These are phyloP conservation scores for Drosophila biarmipes DNA, from an alignment of 1,140 invertebrate species.

Conservation along the genomic window DNA sequence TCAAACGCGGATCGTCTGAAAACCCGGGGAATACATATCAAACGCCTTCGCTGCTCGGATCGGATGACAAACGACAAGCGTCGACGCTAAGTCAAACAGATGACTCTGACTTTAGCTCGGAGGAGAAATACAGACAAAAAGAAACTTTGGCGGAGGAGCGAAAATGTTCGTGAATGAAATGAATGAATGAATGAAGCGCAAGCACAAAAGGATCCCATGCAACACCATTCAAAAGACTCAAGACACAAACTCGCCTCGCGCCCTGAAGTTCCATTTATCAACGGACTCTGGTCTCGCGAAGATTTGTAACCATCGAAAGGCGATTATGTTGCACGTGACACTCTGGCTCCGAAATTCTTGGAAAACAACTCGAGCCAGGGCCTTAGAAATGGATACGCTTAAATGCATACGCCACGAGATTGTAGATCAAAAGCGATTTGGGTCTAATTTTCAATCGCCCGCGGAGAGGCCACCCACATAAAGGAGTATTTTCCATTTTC, in stretches of 20 bases:
- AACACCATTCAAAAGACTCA: slow-evolving; percentile 36
- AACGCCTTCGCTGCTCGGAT: slow-evolving; percentile 70
- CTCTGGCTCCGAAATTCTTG: slow-evolving; percentile 43
- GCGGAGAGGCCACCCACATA: slow-evolving; percentile 48
- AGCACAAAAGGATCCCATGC: slow-evolving; percentile 57
- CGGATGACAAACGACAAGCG: slow-evolving; percentile 74
- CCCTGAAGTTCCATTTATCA: slow-evolving; percentile 48
- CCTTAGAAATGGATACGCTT: slow-evolving; percentile 35
- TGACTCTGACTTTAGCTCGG: slow-evolving; percentile 35
- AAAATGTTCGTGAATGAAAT: slow-evolving; percentile 66
- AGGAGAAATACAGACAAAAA: slow-evolving; percentile 1
- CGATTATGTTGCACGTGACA: slow-evolving; percentile 79
- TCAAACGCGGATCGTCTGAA: slow-evolving; percentile 50
- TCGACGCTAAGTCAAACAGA: slow-evolving; percentile 63
- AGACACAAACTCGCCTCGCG: slow-evolving; percentile 18
- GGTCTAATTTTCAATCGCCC: slow-evolving; percentile 46
- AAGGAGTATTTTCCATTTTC: slow-evolving; percentile 10
- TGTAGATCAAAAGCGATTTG: slow-evolving; percentile 37
- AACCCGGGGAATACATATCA: slow-evolving; percentile 38
- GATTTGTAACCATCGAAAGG: slow-evolving; percentile 65
- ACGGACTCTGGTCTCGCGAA: slow-evolving; percentile 15
- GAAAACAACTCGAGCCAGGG: slow-evolving; percentile 35
- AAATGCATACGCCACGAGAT: slow-evolving; percentile 53
- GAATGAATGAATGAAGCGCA: slow-evolving; percentile 31
- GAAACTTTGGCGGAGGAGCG: slow-evolving; percentile 33